Evolutionary conservation across 2,113 vertebrate species (phyloP).

Genomic region (Dasyprocta punctata): DNA sequence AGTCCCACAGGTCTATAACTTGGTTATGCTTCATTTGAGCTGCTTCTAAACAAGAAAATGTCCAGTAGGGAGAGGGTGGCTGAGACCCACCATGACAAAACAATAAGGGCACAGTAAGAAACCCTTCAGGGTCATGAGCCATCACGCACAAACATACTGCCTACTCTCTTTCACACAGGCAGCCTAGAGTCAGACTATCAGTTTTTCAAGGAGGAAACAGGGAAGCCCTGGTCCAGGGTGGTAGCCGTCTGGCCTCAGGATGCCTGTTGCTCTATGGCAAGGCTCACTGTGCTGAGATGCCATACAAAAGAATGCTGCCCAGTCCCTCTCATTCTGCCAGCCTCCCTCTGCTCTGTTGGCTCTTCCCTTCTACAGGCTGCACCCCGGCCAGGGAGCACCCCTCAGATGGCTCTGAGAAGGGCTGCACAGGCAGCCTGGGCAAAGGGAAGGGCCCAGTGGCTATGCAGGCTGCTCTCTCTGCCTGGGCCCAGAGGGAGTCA

Average conservation of each 20-base stretch:
- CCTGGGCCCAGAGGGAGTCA: not conserved
- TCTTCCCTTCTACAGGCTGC: not conserved
- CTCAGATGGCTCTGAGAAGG: not conserved
- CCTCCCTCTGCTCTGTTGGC: not conserved
- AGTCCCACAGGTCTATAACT: not conserved
- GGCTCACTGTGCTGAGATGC: not conserved
- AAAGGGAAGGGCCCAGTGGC: not conserved
- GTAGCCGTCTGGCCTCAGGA: conserved; percentile 33
- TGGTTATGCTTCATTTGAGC: not conserved
- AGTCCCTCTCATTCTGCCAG: not conserved
- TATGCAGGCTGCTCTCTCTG: not conserved
- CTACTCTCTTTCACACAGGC: not conserved
- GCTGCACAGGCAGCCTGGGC: not conserved
- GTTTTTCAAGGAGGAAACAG: not conserved
- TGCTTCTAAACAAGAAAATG: not conserved
- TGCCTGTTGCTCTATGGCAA: not conserved
- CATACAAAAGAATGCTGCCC: not conserved
- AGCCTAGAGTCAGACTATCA: not conserved
- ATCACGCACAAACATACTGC: not conserved
- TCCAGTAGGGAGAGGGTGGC: not conserved
- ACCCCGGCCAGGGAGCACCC: not conserved
- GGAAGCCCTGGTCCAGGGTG: not conserved
- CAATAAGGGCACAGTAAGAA: not conserved
- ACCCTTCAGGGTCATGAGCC: not conserved
- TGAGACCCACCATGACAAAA: not conserved